Conservation (phyloP, 1,140 invertebrate species). For the Trichonephila inaurata region DNA sequence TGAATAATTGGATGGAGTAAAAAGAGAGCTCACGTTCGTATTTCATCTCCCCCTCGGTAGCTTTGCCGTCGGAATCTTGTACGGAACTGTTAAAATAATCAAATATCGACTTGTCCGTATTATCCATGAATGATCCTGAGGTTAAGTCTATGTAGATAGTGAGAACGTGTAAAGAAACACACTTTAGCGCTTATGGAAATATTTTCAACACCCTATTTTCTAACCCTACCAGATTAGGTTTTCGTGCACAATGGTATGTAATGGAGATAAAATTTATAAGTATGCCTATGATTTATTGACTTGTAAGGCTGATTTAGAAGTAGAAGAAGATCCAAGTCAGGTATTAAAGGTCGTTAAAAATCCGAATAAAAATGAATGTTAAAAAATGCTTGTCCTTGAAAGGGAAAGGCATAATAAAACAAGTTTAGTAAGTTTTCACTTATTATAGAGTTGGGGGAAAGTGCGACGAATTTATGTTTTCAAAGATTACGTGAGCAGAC, state of each 20-base stretch:
- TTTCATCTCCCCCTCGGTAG: slow-evolving; percentile 6
- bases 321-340: slow-evolving; percentile 60
- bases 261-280: slow-evolving; percentile 69
- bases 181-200: slow-evolving; percentile 73
- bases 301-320: slow-evolving; percentile 54
- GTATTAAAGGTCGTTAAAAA: slow-evolving; percentile 72
- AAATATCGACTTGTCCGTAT: slow-evolving; percentile 14
- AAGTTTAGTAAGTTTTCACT: slow-evolving; percentile 76
- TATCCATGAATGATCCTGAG: slow-evolving; percentile 47
- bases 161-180: slow-evolving; percentile 30
- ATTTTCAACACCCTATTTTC: slow-evolving; percentile 74
- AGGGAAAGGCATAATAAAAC: slow-evolving; percentile 74
- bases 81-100: slow-evolving; percentile 44
- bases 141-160: slow-evolving; percentile 76
- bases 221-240: slow-evolving; percentile 46
- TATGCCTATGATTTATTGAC: slow-evolving; percentile 68
- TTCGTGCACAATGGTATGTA: slow-evolving; percentile 64
- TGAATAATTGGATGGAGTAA: background rate
- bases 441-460: slow-evolving; percentile 72
- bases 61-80: slow-evolving; percentile 5
- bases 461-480: slow-evolving; percentile 76
- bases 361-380: slow-evolving; percentile 55
- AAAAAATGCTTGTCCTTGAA: slow-evolving; percentile 74
- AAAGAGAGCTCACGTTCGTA: background rate
- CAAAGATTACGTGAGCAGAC: slow-evolving; percentile 71